A percentile compares a stretch with the other conserved stretches of the same genome.
Conservation (phyloP, 1,140 invertebrate genomes). For the Pseudomyrmex sp. region DNA sequence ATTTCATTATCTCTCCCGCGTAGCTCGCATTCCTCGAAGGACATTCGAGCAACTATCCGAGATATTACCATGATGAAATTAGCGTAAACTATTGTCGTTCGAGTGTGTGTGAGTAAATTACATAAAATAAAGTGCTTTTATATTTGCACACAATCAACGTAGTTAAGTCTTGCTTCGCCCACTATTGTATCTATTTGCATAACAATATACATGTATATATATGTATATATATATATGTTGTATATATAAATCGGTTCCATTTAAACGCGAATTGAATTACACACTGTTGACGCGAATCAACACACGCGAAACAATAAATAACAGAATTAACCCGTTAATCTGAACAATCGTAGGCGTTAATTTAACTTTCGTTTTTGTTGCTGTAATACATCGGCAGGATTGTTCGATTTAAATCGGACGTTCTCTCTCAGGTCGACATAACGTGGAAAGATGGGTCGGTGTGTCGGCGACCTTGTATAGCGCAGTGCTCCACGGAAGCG, state of each 20-base stretch:
- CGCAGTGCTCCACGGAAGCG: slow-evolving; percentile 38
- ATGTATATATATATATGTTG: no score
- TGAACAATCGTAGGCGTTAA: neutral
- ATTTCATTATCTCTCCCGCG: slow-evolving; percentile 74
- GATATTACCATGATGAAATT: slow-evolving; percentile 43
- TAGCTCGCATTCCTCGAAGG: slow-evolving; percentile 71
- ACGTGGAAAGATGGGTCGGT: slow-evolving; percentile 70
- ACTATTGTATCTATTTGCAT: no score
- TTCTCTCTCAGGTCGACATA: slow-evolving; percentile 22
- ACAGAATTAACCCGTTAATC: neutral
- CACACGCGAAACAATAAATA: neutral
- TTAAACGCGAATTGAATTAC: no score
- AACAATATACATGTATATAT: no score
- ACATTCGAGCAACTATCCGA: slow-evolving; percentile 67
- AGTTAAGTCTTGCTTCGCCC: no score
- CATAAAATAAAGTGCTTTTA: neutral
- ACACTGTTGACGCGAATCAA: no score
- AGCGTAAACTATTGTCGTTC: slow-evolving; percentile 2
- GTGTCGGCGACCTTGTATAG: slow-evolving; percentile 58
- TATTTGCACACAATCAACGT: no score
- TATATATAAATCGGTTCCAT: no score
- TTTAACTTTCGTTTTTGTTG: neutral
- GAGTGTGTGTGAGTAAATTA: neutral
- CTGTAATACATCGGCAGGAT: neutral
- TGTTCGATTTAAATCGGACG: slow-evolving; percentile 27